Evolutionary conservation across 2,888 invertebrate genomes (phyloP).

Genomic region (Eupithecia centaureata): DNA sequence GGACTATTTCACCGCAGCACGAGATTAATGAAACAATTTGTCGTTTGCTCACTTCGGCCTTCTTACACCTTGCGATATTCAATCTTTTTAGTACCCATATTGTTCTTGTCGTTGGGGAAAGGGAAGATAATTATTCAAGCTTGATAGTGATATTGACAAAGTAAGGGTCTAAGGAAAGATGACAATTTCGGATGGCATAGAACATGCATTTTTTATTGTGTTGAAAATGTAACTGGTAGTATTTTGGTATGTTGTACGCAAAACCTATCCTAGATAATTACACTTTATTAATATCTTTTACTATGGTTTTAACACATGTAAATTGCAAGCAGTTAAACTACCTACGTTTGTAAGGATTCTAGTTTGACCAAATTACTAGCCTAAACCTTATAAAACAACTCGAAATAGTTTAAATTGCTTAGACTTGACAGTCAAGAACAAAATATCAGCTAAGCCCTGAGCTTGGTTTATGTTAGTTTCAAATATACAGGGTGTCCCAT

Average conservation of each 20-base stretch:
- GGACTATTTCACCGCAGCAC: conserved; percentile 32
- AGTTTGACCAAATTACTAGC: not conserved
- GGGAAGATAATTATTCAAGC: not conserved
- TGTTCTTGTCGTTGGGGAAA: not conserved
- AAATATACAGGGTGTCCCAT: no score
- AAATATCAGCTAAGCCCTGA: no score
- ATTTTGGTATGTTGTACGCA: no score
- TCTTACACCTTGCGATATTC: conserved; percentile 8
- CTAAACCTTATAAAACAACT: not conserved
- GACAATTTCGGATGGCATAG: not conserved
- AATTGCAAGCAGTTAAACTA: not conserved
- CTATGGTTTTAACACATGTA: not conserved
- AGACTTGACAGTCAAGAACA: not conserved
- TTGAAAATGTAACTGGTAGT: no score
- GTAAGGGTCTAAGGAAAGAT: not conserved
- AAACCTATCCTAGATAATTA: no score
- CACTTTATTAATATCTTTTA: no score
- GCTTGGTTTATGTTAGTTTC: no score
- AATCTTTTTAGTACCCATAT: not conserved
- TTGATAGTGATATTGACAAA: not conserved
- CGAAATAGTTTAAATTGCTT: not conserved
- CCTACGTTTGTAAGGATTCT: not conserved
- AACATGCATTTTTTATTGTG: no score
- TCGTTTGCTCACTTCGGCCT: conserved; percentile 47
- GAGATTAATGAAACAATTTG: conserved; percentile 54